These are phyloP conservation scores for Poeciliopsis turrubarensis DNA, from an alignment of 2,113 vertebrate species.

Conservation along the genomic window DNA sequence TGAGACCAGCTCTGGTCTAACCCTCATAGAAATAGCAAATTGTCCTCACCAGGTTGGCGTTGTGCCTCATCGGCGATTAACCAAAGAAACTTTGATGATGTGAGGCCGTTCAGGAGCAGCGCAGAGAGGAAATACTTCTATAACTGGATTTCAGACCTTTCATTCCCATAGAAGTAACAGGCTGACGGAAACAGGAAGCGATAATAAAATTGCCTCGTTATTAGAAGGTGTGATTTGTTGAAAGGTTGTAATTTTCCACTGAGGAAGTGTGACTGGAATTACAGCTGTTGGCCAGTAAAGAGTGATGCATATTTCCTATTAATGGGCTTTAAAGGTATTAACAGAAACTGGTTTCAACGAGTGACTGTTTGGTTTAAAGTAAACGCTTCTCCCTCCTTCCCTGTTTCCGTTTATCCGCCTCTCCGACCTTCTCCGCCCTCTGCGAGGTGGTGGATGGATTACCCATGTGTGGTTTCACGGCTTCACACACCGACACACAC, in stretches of 20 bases:
- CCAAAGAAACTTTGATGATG: background rate
- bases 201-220: background rate
- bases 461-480: conserved; percentile 61
- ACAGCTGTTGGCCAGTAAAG: background rate
- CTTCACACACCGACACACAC: conserved; percentile 23
- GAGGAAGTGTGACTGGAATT: background rate
- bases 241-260: background rate
- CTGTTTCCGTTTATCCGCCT: conserved; percentile 54
- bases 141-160: background rate
- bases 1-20: background rate
- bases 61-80: background rate
- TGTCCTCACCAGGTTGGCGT: too few relatives aligned
- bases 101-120: background rate
- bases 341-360: background rate
- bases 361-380: background rate
- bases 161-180: background rate
- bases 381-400: background rate
- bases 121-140: background rate
- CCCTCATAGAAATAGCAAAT: too few relatives aligned
- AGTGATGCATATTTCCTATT: background rate
- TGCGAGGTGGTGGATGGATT: conserved; percentile 63
- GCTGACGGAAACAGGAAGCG: background rate
- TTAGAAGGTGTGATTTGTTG: background rate
- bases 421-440: conserved; percentile 46
- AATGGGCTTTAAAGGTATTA: background rate